Base-by-base conservation (phyloP, 2,797 vertebrate species). In the Vireo griseus region DNA sequence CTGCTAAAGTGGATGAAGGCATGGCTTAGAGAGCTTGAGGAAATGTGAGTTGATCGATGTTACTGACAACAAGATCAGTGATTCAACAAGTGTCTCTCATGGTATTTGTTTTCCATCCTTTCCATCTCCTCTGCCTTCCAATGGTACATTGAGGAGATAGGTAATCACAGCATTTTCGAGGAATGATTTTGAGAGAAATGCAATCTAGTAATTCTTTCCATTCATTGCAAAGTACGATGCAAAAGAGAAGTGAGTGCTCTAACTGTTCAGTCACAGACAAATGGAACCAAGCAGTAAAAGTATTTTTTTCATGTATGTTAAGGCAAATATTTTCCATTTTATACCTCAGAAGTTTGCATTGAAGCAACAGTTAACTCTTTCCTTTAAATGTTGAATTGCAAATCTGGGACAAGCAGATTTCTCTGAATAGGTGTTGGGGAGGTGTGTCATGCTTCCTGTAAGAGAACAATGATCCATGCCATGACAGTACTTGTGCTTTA, bases 171-270 rank as follows among this genome's bases (percentile, higher is more conserved):
- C 59, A 58, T 14, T 88, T 91, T 75, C 94, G 62, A 84, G 45
- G 19, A 83, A 69, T 62, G 31, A 65, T 95, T 89, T 88, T 76
- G 74, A 91, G 51, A 88, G 40, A 88, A 94, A 95, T 37, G 58
- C 37, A 90, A 63, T 42, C 52, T 63, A 65, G 19, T 31, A 58
- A 61, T 67, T 55, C 59, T 89, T 91, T 88, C 86, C 69, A 77
- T 75, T 95, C 45, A 11, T 45, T 65, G 51, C 29, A 65, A 92
- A 77, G 11, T 33, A 80, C 47, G 66, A 84, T 44, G 7, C 25
- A 89, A 86, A 95, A 71, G 50, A 1, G 5, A 85, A 83, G 33
- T 28, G 40, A 63, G 13, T 59, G 21, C 18, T 83, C 33, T 51
- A 88, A 39, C 25, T 61, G 45, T 44, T 89, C 48, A 65, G 52